These are phyloP conservation scores for Oligia latruncula DNA, from an alignment of 2,888 invertebrate genomes.

Conservation along the genomic window DNA sequence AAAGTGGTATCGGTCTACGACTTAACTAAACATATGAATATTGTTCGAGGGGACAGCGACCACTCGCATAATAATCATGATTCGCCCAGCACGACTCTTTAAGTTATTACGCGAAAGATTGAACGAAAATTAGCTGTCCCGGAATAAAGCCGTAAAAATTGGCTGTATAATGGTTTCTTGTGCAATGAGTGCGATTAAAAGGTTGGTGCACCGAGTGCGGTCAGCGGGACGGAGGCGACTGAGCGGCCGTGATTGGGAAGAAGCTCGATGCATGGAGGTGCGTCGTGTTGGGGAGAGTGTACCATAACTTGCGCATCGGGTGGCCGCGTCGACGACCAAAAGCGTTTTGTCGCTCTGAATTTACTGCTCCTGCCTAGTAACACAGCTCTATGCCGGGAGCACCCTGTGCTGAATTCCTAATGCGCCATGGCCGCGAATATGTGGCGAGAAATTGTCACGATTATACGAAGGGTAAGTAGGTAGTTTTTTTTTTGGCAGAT, in stretches of 20 bases:
- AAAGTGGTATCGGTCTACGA: constrained; percentile 73
- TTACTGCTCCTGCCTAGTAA: constrained; percentile 75
- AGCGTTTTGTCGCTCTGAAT: constrained; percentile 86
- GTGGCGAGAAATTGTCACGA: background rate
- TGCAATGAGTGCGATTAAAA: constrained; percentile 74
- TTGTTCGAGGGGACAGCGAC: constrained; percentile 75
- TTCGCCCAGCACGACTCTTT: constrained; percentile 83
- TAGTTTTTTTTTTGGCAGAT: too few species aligned
- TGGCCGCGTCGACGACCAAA: constrained; percentile 81
- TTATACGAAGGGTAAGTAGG: background rate
- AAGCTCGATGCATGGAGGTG: constrained; percentile 70
- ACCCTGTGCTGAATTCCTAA: constrained; percentile 47
- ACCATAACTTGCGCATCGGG: constrained; percentile 85
- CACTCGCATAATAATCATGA: constrained; percentile 83
- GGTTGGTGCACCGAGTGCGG: constrained; percentile 70
- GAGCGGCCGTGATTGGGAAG: constrained; percentile 48
- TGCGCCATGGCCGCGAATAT: constrained; percentile 3
- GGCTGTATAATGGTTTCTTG: constrained; percentile 71
- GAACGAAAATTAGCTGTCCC: constrained; percentile 81
- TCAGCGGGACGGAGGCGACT: constrained; percentile 50
- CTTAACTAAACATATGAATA: constrained; percentile 79
- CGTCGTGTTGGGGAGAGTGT: constrained; percentile 75
- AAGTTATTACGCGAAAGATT: constrained; percentile 83
- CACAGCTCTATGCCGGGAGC: constrained; percentile 73
- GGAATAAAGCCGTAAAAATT: constrained; percentile 78